These are phyloP conservation scores for Ptychochromis oligacanthus DNA, from an alignment of 2,113 vertebrate genomes.

Conservation along the genomic window DNA sequence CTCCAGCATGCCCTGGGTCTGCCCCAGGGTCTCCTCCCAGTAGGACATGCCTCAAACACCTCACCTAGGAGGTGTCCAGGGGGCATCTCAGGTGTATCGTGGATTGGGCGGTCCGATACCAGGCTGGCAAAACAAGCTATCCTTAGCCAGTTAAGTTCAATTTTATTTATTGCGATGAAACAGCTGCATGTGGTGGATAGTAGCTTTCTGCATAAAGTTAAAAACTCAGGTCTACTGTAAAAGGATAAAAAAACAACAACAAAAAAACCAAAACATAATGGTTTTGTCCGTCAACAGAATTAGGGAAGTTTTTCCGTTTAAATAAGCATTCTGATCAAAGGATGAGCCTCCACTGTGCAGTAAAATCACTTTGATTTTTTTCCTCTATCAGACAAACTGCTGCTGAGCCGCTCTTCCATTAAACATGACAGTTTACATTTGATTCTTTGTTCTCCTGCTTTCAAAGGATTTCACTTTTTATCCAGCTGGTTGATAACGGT, in stretches of 20 bases:
- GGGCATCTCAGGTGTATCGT: background rate
- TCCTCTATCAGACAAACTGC: background rate
- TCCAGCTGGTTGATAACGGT: background rate
- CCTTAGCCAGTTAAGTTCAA: background rate
- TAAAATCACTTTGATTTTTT: slow-evolving; percentile 5
- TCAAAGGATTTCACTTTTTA: background rate
- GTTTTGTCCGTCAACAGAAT: background rate
- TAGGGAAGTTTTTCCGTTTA: background rate
- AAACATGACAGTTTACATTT: slow-evolving; percentile 37
- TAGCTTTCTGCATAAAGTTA: background rate
- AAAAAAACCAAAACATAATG: no score
- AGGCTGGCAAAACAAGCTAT: background rate
- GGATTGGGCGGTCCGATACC: background rate
- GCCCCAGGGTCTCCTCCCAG: background rate
- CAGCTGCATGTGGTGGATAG: background rate
- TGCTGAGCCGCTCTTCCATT: slow-evolving; percentile 13
- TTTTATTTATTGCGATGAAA: background rate
- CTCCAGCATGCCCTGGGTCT: background rate
- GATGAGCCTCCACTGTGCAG: background rate
- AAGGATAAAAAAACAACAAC: background rate
- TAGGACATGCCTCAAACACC: background rate
- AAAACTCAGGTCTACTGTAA: background rate
- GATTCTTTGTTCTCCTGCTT: background rate
- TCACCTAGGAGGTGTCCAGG: background rate
- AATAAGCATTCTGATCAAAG: slow-evolving; percentile 14